Conservation (phyloP, 2,113 vertebrate species). For the Chaetura pelagica region DNA sequence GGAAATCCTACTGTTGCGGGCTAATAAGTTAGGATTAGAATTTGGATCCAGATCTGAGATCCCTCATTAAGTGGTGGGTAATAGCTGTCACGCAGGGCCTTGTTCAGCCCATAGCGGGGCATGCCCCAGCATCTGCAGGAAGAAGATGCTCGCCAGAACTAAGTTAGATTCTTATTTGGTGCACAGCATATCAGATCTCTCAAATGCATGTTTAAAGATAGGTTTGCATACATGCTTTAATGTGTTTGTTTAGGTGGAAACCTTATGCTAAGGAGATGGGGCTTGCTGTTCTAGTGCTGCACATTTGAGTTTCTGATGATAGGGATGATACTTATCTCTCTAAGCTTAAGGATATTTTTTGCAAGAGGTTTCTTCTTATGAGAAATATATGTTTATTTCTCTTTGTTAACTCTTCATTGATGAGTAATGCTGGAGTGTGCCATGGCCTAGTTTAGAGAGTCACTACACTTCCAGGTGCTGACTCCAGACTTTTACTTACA, state of each 20-base stretch:
- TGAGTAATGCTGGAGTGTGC: background rate
- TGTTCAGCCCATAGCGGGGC: background rate
- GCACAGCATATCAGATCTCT: background rate
- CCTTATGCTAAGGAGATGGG: background rate
- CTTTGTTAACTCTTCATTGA: background rate
- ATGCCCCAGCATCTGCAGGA: background rate
- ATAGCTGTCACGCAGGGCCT: background rate
- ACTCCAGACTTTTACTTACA: background rate
- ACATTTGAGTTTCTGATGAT: background rate
- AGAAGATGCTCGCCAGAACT: background rate
- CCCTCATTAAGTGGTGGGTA: background rate
- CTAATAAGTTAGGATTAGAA: background rate
- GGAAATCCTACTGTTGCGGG: background rate
- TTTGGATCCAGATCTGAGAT: constrained; percentile 5
- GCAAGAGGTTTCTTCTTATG: background rate
- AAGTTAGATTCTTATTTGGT: background rate
- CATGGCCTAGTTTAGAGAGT: background rate
- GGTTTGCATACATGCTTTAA: background rate
- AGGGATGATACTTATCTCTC: background rate
- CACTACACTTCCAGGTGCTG: background rate
- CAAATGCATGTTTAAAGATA: background rate
- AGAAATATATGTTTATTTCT: background rate
- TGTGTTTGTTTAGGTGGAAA: background rate
- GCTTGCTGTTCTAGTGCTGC: background rate
- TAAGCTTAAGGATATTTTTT: background rate